Conservation (phyloP, 2,888 invertebrate species). For the Pomacea canaliculata region DNA sequence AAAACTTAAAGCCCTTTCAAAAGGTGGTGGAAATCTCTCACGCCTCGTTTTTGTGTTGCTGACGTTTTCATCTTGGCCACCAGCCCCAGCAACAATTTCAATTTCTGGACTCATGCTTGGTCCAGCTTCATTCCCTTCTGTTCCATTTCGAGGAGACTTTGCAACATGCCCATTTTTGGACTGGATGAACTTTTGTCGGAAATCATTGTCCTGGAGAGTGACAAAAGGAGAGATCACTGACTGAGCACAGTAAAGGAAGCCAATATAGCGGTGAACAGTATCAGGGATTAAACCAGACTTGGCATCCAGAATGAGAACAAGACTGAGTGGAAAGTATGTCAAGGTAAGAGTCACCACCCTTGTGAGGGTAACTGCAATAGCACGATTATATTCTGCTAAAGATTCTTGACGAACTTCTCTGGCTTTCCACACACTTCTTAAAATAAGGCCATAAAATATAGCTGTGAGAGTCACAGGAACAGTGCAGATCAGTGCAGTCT, state of each 20-base stretch:
- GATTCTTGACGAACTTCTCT: conserved; percentile 13
- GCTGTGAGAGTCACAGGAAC: conserved; percentile 9
- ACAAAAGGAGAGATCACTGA: conserved; percentile 17
- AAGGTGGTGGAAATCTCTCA: background rate
- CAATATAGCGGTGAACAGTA: conserved; percentile 3
- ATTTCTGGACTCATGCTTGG: conserved; percentile 5
- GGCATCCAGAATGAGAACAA: conserved; percentile 8
- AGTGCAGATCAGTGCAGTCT: background rate
- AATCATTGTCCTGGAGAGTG: conserved; percentile 22
- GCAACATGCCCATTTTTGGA: background rate
- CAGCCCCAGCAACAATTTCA: conserved; percentile 4
- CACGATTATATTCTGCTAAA: conserved; percentile 13
- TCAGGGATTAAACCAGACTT: conserved; percentile 7
- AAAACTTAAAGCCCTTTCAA: conserved; percentile 9
- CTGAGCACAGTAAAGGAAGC: conserved; percentile 13
- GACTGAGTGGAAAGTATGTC: conserved; percentile 16
- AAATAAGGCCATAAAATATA: background rate
- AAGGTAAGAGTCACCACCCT: conserved; percentile 11
- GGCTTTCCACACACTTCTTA: conserved; percentile 22
- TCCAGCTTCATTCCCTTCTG: background rate
- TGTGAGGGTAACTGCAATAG: conserved; percentile 8
- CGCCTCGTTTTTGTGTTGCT: conserved; percentile 5
- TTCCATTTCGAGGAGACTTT: background rate
- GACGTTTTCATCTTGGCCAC: conserved; percentile 4
- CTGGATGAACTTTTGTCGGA: conserved; percentile 4